Evolutionary conservation across 2,113 vertebrate genomes (phyloP), one percentile per base, ranked within the genome.

Genomic region (Gadus macrocephalus): DNA sequence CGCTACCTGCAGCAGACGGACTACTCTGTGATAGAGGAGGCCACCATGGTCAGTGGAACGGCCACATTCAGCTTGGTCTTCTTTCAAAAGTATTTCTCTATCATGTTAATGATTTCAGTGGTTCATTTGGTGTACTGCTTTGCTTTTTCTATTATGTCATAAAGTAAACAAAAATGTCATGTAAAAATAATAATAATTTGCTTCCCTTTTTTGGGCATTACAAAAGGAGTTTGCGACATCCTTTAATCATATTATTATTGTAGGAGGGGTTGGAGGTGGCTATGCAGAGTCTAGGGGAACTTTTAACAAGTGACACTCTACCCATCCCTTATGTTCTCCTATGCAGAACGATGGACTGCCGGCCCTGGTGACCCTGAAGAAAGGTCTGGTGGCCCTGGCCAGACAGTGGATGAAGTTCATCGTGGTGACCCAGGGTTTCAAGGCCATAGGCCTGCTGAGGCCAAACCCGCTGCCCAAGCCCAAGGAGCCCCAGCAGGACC

Each of bases 341-440:
- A 65, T 53, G 11, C 72, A 99, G 97, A 97, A 95, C 53, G 96
- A 98, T 73, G 97, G 96, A 0, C 95, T 98, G 73, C 97, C 97
- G 65, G 96, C 97, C 1, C 86, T 99, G 69, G 97, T 99, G 27
- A 99, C 97, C 16, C 90, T 99, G 62, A 99, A 98, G 83, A 99
- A 99, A 81, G 97, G 97, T 28, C 91, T 99, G 14, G 95, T 99
- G 68, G 97, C 97, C 53, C 82, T 99, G 84, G 96, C 97, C 20
- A 91, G 97, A 65, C 97, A 99, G 9, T 99, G 97, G 97, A 98
- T 99, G 97, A 99, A 98, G 85, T 98, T 98, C 83, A 98, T 99
- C 28, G 97, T 99, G 66, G 97, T 98, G 35, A 98, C 96, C 7
- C 97, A 98, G 69, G 93, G 95, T 61, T 98, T 99, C 80, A 98